phyloP scores from a whole-genome alignment of 2,113 vertebrate species.

The Psammodynastes pulverulentus region DNA sequence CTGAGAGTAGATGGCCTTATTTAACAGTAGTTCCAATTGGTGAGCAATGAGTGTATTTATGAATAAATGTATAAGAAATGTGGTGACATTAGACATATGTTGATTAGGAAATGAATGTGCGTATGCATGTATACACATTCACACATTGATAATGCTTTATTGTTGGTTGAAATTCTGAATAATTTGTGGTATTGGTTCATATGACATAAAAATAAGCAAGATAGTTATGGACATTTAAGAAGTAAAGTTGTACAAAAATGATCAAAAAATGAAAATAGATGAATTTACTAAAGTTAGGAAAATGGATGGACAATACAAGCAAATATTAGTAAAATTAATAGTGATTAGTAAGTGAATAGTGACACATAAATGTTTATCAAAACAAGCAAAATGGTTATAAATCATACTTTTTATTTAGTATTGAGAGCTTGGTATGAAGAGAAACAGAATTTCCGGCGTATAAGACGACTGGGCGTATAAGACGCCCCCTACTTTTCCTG shows the following conservation, averaged over 20 bases:
- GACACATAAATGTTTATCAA: neutral
- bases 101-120: neutral
- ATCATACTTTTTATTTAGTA: neutral
- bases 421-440: neutral
- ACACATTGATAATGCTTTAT: neutral
- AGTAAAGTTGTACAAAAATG: neutral
- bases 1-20: neutral
- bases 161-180: neutral
- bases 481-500: no score
- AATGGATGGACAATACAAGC: neutral
- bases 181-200: neutral
- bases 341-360: neutral
- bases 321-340: neutral
- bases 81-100: neutral
- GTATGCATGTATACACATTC: neutral
- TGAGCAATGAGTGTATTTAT: neutral
- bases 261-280: neutral
- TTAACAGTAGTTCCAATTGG: neutral
- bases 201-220: neutral
- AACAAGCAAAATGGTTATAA: neutral
- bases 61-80: no score
- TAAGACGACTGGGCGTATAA: no score
- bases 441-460: no score
- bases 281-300: neutral
- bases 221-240: neutral